Evolutionary conservation across 2,113 vertebrate species (phyloP).

Genomic region (Tachysurus fulvidraco): DNA sequence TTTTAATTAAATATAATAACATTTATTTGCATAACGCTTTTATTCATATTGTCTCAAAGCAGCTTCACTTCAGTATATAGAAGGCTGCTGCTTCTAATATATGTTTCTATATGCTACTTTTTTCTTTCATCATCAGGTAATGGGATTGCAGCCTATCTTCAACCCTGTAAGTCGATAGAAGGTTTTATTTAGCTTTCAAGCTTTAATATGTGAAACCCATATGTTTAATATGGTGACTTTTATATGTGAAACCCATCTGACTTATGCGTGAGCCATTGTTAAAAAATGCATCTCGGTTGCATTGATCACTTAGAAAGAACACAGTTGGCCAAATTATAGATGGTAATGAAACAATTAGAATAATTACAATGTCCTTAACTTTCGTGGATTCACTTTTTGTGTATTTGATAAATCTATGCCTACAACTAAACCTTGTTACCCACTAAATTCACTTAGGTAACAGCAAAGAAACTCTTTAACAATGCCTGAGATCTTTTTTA

Average conservation of each 20-base stretch:
- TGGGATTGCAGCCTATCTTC: constrained; percentile 73
- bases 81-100: too few relatives aligned
- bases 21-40: too few relatives aligned
- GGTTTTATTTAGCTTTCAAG: not conserved
- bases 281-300: not conserved
- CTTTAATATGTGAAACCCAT: not conserved
- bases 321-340: not conserved
- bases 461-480: not conserved
- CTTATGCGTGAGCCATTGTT: not conserved
- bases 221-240: not conserved
- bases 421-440: not conserved
- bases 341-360: too few relatives aligned
- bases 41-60: too few relatives aligned
- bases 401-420: not conserved
- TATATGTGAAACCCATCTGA: not conserved
- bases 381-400: not conserved
- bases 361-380: too few relatives aligned
- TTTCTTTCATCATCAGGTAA: constrained; percentile 61
- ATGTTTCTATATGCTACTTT: not conserved
- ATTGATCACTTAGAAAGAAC: not conserved
- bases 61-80: too few relatives aligned
- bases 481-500: not conserved
- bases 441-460: not conserved
- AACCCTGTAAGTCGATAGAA: constrained; percentile 74
- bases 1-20: too few relatives aligned